Evolutionary conservation across 2,888 invertebrate genomes (phyloP), one percentile per base, ranked within the genome.

Genomic region (Rhaphigaster nebulosa): DNA sequence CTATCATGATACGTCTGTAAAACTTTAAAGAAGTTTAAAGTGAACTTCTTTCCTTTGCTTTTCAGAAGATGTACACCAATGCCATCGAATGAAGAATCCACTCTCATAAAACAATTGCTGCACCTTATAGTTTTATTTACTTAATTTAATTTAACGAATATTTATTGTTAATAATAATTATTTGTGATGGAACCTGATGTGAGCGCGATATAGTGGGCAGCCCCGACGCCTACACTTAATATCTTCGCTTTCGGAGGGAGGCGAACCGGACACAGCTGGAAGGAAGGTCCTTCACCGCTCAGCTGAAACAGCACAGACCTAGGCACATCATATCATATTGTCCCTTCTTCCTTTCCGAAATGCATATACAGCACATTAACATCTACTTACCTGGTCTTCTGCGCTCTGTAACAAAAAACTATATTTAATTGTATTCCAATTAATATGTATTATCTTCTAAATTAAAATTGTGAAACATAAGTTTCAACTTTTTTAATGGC

Each of bases 221-320:
- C 94, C 92, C 95, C 95, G 92, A 95, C 94, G n/a, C 95, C 94
- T 52, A 96, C 94, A 92, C 94, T 93, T 45, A 94, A 93, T 54
- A 96, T 94, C 92, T 94, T 94, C 18, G 94, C 94, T 91, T 94
- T 94, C 1, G 95, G 94, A 15, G 96, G 96, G 84, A 96, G 93
- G 90, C 94, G 94, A 80, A 95, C 94, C 0, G 95, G 95, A 91
- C 93, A 94, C 92, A 95, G 93, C 92, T 94, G 94, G 65, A 95
- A 94, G 91, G 94, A 94, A 50, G 93, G 94, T 56, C 95, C 95
- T 92, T 95, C 95, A 34, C 94, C 94, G 92, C 94, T 94, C 52
- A 95, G 93, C 92, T 95, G 94, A 93, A 95, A 96, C 23, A 96
- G 93, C 13, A 96, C 95, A 12, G 95, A 95, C 92, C 94, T 93